A percentile compares a stretch with the other conserved stretches of the same genome.
These are phyloP conservation scores for Drosophila basisetae DNA, from an alignment of 2,888 invertebrate species.

Conservation along the genomic window DNA sequence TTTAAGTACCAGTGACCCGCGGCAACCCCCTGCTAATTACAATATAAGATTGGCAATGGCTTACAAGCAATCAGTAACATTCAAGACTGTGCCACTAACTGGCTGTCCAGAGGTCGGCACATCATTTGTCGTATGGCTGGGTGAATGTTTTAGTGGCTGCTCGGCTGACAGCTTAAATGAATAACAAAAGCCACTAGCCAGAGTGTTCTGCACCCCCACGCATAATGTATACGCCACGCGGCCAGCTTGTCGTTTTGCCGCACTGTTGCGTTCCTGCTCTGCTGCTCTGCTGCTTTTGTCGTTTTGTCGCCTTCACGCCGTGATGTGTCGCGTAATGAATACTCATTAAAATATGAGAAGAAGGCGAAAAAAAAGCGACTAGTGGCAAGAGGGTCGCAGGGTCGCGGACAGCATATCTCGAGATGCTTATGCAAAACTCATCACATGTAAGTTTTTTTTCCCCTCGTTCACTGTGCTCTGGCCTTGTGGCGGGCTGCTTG, in stretches of 20 bases:
- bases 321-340: constrained; percentile 52
- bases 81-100: constrained; percentile 12
- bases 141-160: constrained; percentile 33
- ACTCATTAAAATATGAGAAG: constrained; percentile 66
- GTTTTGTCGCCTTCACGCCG: constrained; percentile 26
- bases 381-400: constrained; percentile 11
- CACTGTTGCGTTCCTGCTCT: constrained; percentile 32
- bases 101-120: constrained; percentile 25
- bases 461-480: constrained; percentile 11
- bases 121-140: constrained; percentile 50
- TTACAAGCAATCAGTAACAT: neutral
- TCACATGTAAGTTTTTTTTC: constrained; percentile 31
- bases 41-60: constrained; percentile 20
- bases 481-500: constrained; percentile 43
- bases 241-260: constrained; percentile 18
- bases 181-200: constrained; percentile 49
- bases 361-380: neutral
- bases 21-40: constrained; percentile 2
- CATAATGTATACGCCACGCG: constrained; percentile 26
- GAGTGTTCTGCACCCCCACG: constrained; percentile 2
- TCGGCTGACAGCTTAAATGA: constrained; percentile 38
- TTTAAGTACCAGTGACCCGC: neutral
- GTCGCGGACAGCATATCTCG: constrained; percentile 13
- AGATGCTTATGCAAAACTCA: constrained; percentile 34
- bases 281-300: constrained; percentile 39